Percentiles rank a stretch among this genome's conserved stretches.
These are phyloP conservation scores for Rosalia funebris DNA, from an alignment of 2,888 invertebrate genomes.

Conservation along the genomic window DNA sequence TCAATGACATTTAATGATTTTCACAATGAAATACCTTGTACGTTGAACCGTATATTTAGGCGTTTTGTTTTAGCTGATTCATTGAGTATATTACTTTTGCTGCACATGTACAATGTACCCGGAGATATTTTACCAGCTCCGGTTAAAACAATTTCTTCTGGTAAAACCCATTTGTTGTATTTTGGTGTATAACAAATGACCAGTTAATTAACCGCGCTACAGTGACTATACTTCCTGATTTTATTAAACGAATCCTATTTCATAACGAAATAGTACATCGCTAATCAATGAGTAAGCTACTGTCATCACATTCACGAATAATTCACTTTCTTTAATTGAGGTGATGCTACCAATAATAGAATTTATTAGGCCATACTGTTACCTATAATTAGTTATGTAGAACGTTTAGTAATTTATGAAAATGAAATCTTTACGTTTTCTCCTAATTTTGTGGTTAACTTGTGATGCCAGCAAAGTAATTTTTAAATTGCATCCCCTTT, in stretches of 20 bases:
- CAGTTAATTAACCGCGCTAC: conserved; percentile 17
- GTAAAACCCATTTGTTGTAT: conserved; percentile 28
- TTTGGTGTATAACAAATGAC: conserved; percentile 4
- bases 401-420: too few species aligned
- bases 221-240: conserved; percentile 21
- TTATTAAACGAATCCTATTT: conserved; percentile 15
- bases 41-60: conserved; percentile 4
- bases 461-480: too few species aligned
- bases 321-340: not conserved
- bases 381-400: too few species aligned
- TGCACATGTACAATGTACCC: conserved; percentile 21
- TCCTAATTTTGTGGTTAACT: too few species aligned
- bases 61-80: conserved; percentile 4
- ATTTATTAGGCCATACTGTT: too few species aligned
- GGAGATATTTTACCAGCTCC: conserved; percentile 30
- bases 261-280: conserved; percentile 8
- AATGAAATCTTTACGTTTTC: too few species aligned
- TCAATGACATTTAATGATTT: conserved; percentile 1
- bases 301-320: not conserved
- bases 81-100: conserved; percentile 12
- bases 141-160: conserved; percentile 27
- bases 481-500: too few species aligned
- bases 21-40: conserved; percentile 4
- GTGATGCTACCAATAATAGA: too few species aligned
- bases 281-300: not conserved